Percentiles rank a stretch among this genome's conserved stretches.
Evolutionary conservation across 2,113 vertebrate species (phyloP).

Genomic region (Mesoclemmys tuberculata): DNA sequence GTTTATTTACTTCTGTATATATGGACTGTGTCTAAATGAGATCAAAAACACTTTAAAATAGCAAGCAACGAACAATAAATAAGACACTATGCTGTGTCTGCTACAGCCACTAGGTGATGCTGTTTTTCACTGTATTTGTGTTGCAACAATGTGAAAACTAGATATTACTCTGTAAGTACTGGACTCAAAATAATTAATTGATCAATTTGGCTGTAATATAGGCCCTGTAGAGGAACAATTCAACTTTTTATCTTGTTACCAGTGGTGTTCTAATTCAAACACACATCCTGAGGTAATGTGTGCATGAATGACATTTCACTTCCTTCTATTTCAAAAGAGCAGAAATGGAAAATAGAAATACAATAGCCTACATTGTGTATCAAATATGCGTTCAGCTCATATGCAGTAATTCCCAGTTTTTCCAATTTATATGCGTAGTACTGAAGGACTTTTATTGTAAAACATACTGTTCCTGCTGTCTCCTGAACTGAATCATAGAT

Average conservation of each 20-base stretch:
- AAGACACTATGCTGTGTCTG: neutral
- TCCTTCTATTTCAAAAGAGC: neutral
- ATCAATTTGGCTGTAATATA: neutral
- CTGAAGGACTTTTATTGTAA: neutral
- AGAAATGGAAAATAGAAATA: neutral
- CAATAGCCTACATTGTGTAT: neutral
- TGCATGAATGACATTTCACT: neutral
- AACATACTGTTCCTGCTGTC: neutral
- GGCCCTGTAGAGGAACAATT: neutral
- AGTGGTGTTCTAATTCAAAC: neutral
- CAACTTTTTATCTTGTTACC: neutral
- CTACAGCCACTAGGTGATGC: constrained; percentile 54
- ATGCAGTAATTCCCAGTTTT: neutral
- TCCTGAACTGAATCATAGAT: neutral
- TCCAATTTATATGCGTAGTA: neutral
- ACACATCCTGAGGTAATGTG: neutral
- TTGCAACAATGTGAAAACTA: neutral
- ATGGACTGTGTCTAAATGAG: neutral
- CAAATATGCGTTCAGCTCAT: neutral
- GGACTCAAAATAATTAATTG: neutral
- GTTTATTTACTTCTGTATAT: neutral
- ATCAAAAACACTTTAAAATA: neutral
- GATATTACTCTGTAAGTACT: neutral
- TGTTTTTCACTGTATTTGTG: constrained; percentile 22
- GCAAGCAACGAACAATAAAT: neutral